Conservation (phyloP, 92 coral and sea anemone genomes). For the Blastomussa wellsi region DNA sequence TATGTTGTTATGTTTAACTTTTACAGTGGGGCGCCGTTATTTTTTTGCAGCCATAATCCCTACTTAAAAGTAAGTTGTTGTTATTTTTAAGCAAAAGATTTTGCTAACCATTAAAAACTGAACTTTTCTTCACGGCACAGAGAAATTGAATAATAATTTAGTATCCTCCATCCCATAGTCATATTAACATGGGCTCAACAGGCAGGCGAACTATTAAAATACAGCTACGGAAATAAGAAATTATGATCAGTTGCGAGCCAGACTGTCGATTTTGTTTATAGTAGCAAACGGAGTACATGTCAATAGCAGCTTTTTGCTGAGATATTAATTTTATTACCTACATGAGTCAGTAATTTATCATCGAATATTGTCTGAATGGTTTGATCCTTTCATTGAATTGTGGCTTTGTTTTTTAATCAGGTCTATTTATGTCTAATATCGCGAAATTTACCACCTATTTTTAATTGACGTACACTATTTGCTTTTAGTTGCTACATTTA, state of each 20-base stretch:
- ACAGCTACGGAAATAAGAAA: background rate
- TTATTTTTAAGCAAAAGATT: background rate
- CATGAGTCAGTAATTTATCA: background rate
- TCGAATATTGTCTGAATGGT: background rate
- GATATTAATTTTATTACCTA: background rate
- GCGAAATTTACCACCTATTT: conserved; percentile 15
- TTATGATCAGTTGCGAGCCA: background rate
- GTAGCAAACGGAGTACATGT: background rate
- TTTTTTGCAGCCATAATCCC: background rate
- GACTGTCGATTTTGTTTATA: background rate
- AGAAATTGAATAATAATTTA: background rate
- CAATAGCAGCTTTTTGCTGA: background rate
- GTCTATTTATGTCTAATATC: background rate
- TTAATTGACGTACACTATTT: background rate
- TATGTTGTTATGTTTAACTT: no score
- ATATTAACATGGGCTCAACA: no score
- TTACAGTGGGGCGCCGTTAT: no score
- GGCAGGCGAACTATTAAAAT: background rate
- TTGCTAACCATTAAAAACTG: background rate
- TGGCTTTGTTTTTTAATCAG: background rate
- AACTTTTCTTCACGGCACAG: background rate
- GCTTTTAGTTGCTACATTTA: conserved; percentile 5
- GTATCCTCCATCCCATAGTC: background rate
- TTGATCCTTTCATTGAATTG: background rate
- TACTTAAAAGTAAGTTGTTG: background rate